Conservation (phyloP, 2,797 vertebrate species). For the Pangasius sanitwongsei region DNA sequence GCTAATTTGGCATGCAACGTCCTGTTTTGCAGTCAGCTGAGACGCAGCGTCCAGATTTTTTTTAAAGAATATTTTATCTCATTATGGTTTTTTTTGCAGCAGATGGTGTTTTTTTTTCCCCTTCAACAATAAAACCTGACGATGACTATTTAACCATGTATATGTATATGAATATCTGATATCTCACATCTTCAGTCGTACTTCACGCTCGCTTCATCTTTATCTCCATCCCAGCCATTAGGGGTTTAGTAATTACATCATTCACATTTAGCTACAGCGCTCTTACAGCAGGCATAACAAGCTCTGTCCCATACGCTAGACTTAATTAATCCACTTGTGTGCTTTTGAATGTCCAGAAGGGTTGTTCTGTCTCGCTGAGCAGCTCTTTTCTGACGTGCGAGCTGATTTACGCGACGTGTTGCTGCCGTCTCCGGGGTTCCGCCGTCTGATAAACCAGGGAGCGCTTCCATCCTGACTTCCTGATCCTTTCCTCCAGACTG, state of each 20-base stretch:
- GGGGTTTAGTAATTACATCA: not conserved
- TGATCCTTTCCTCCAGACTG: not conserved
- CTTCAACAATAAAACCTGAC: too few species aligned
- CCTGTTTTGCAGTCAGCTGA: too few species aligned
- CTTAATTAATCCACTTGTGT: constrained; percentile 27
- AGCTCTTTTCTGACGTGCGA: not conserved
- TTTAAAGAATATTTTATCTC: too few species aligned
- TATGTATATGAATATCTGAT: not conserved
- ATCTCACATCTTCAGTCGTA: not conserved
- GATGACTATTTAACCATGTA: too few species aligned
- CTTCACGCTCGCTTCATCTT: not conserved
- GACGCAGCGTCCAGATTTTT: too few species aligned
- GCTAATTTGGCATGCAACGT: too few species aligned
- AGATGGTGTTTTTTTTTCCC: too few species aligned
- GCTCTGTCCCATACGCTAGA: not conserved
- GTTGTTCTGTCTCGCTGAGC: constrained; percentile 10
- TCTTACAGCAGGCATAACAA: not conserved
- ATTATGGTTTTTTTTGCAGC: too few species aligned
- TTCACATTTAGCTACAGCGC: not conserved
- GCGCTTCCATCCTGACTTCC: not conserved
- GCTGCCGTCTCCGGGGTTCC: not conserved
- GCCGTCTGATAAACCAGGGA: not conserved
- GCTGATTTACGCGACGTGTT: not conserved
- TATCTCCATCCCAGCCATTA: not conserved
- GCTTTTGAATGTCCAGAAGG: constrained; percentile 8